A percentile compares a stretch with the other conserved stretches of the same genome.
These are phyloP conservation scores for Alethe castanea DNA, from an alignment of 2,113 vertebrate species.

Conservation along the genomic window DNA sequence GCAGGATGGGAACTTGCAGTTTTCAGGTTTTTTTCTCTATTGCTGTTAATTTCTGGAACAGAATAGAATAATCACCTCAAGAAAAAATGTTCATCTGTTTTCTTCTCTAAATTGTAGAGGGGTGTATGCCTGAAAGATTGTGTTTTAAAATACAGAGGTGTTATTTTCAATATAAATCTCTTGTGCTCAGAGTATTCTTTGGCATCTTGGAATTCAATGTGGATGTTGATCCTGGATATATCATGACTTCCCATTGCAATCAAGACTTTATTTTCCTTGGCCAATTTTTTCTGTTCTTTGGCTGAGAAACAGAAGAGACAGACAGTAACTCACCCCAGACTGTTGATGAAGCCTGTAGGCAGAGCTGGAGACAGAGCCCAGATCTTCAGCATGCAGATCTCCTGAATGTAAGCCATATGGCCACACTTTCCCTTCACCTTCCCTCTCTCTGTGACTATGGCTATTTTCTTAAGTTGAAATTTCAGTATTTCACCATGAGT, in stretches of 20 bases:
- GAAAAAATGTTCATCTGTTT: neutral
- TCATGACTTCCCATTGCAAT: neutral
- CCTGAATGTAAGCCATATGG: neutral
- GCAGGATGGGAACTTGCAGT: neutral
- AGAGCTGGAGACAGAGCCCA: neutral
- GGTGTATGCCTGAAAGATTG: neutral
- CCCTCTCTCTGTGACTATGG: neutral
- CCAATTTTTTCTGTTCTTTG: neutral
- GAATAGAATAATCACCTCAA: neutral
- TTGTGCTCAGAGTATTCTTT: neutral
- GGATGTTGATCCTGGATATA: neutral
- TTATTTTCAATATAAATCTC: neutral
- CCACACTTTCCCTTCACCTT: neutral
- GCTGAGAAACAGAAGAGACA: neutral
- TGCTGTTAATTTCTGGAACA: neutral
- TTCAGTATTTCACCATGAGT: neutral
- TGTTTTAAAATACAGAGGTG: neutral
- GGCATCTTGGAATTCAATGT: neutral
- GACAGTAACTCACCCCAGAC: neutral
- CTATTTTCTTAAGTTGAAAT: neutral
- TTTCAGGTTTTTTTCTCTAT: neutral
- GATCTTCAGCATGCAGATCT: neutral
- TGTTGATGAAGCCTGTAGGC: neutral
- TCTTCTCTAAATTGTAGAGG: neutral
- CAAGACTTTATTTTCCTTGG: slow-evolving; percentile 24